Conservation (phyloP, 2,113 vertebrate genomes). For the Martes martes region DNA sequence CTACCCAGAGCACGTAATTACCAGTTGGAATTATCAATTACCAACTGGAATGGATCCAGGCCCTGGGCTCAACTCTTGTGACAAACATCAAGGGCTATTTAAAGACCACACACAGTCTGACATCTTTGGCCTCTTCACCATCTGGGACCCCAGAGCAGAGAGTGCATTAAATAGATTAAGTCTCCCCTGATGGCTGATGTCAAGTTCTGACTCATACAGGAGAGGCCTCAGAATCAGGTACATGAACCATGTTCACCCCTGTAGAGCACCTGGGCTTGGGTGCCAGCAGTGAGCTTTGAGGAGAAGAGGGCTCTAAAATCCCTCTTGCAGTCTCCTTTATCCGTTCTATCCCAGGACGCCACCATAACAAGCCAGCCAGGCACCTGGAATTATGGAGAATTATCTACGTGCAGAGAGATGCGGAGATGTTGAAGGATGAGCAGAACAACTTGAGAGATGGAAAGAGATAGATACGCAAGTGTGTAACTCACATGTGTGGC, state of each 20-base stretch:
- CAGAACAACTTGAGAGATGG: neutral
- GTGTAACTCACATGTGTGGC: neutral
- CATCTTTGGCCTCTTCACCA: constrained; percentile 42
- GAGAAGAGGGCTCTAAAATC: neutral
- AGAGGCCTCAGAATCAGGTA: neutral
- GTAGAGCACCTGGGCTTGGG: neutral
- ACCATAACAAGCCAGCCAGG: neutral
- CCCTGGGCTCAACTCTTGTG: constrained; percentile 61
- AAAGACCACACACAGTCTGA: constrained; percentile 63
- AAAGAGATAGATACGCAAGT: neutral
- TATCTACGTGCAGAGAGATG: neutral
- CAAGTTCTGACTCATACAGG: neutral
- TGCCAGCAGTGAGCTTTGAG: neutral
- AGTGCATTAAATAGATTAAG: constrained; percentile 20
- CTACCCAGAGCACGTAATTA: constrained; percentile 72
- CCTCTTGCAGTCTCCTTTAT: neutral
- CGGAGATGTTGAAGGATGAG: neutral
- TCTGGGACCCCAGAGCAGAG: constrained; percentile 44
- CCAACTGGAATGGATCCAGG: constrained; percentile 69
- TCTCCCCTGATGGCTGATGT: neutral
- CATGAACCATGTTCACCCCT: fast-evolving
- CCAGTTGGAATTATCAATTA: constrained; percentile 76
- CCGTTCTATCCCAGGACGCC: neutral
- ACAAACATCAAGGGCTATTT: constrained; percentile 71
- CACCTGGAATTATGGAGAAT: neutral